Evolutionary conservation across 2,888 invertebrate genomes (phyloP).

Genomic region (Watsonalla binaria): DNA sequence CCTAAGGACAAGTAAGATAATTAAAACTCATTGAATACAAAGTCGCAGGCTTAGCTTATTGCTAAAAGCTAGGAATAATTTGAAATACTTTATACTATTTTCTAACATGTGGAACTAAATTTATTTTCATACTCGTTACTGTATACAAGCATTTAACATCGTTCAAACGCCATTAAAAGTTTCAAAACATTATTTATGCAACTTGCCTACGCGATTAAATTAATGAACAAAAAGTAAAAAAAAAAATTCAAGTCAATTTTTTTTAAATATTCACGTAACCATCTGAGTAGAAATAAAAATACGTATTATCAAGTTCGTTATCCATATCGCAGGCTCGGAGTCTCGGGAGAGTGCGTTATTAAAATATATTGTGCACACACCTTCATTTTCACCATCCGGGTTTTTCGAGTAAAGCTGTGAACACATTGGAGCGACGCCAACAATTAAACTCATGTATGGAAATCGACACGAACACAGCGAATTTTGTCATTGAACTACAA

Average conservation of each 20-base stretch:
- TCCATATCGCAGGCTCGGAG: slow-evolving; percentile 51
- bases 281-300: slow-evolving; percentile 62
- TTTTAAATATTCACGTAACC: slow-evolving; percentile 42
- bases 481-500: too few relatives aligned
- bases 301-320: slow-evolving; percentile 65
- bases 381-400: slow-evolving; percentile 51
- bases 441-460: background rate
- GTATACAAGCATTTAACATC: too few relatives aligned
- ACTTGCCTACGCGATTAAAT: background rate
- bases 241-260: slow-evolving; percentile 38
- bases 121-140: too few relatives aligned
- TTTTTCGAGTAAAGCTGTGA: slow-evolving; percentile 19
- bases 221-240: slow-evolving; percentile 27
- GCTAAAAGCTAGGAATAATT: too few relatives aligned
- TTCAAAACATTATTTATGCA: too few relatives aligned
- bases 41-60: too few relatives aligned
- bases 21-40: too few relatives aligned
- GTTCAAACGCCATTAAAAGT: too few relatives aligned
- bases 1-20: too few relatives aligned
- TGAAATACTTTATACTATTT: too few relatives aligned
- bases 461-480: too few relatives aligned
- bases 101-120: too few relatives aligned
- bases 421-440: slow-evolving; percentile 14
- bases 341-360: slow-evolving; percentile 70
- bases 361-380: slow-evolving; percentile 72